phyloP scores from a whole-genome alignment of 2,888 invertebrate species.

The Mesochorus sp. region DNA sequence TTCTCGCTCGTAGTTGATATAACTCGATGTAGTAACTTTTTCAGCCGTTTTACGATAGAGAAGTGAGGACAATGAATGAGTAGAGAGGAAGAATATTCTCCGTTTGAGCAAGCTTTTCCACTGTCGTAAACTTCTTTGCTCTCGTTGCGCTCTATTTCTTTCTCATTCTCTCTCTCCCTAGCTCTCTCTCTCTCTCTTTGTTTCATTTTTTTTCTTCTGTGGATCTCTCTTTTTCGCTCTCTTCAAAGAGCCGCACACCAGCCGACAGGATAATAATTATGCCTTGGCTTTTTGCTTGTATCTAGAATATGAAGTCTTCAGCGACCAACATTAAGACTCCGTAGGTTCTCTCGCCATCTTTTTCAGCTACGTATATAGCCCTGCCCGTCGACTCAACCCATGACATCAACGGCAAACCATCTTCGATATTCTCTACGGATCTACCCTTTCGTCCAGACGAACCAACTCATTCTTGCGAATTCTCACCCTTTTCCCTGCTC shows the following conservation, averaged over 20 bases:
- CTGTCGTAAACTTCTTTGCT: not conserved
- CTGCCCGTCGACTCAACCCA: slow-evolving; percentile 2
- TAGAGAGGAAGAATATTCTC: slow-evolving; percentile 28
- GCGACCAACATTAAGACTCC: slow-evolving; percentile 17
- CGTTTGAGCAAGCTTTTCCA: not conserved
- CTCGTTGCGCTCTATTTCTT: not conserved
- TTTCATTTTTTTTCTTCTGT: no score
- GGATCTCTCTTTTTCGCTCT: slow-evolving; percentile 18
- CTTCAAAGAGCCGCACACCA: slow-evolving; percentile 20
- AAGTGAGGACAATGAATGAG: not conserved
- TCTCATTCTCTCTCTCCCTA: not conserved
- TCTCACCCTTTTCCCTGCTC: slow-evolving; percentile 45
- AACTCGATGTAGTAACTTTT: slow-evolving; percentile 58
- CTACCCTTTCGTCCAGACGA: slow-evolving; percentile 8
- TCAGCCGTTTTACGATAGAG: not conserved
- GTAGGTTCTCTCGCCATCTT: not conserved
- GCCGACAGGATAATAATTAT: slow-evolving; percentile 47
- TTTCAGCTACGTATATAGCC: not conserved
- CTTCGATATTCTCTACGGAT: slow-evolving; percentile 9
- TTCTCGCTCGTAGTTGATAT: slow-evolving; percentile 68
- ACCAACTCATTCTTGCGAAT: slow-evolving; percentile 21
- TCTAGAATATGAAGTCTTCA: slow-evolving; percentile 42
- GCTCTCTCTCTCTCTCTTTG: not conserved
- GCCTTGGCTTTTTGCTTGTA: slow-evolving; percentile 45
- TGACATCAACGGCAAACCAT: slow-evolving; percentile 1